Percentiles rank a stretch among this genome's conserved stretches.
phyloP scores from a whole-genome alignment of 2,113 vertebrate genomes.

The Rhynchopsitta pachyrhyncha region DNA sequence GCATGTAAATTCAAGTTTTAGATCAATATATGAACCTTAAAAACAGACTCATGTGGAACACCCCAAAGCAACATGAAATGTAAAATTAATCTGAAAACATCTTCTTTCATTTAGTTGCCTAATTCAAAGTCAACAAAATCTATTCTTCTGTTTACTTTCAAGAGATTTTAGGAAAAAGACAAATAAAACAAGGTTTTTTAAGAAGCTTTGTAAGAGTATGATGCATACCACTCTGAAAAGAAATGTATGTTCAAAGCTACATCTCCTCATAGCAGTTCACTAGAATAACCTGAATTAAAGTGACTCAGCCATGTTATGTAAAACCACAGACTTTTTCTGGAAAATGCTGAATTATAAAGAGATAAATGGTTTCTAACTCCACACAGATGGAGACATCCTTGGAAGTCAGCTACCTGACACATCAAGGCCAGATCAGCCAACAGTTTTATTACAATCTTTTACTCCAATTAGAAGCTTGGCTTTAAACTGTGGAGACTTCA shows the following conservation, averaged over 20 bases:
- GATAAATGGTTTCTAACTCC: not conserved
- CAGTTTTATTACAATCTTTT: not conserved
- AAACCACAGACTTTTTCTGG: not conserved
- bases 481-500: not conserved
- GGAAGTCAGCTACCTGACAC: not conserved
- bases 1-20: too few species aligned
- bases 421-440: not conserved
- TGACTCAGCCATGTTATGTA: not conserved
- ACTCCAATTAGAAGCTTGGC: not conserved
- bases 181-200: not conserved
- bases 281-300: not conserved
- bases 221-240: not conserved
- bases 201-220: not conserved
- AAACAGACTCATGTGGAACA: not conserved
- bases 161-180: not conserved
- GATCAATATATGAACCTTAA: not conserved
- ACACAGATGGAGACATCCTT: not conserved
- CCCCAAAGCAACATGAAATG: not conserved
- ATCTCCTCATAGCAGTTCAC: not conserved
- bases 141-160: not conserved
- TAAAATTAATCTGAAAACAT: not conserved
- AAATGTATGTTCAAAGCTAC: not conserved
- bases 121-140: not conserved
- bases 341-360: not conserved
- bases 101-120: not conserved